phyloP scores from a whole-genome alignment of 92 coral and sea anemone species.

The Pocillopora grandis region DNA sequence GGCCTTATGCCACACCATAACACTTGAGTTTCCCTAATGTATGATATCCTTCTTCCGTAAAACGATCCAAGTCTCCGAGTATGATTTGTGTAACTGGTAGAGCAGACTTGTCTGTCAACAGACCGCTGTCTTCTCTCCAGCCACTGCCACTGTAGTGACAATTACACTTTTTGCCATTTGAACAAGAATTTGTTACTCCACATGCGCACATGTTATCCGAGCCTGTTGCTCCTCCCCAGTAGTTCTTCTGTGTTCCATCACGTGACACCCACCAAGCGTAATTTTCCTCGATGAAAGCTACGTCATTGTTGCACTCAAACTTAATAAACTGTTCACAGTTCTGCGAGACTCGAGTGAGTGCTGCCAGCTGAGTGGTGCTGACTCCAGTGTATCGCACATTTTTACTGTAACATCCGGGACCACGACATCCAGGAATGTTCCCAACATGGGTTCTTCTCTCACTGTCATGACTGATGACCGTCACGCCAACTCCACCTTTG shows the following conservation, averaged over 20 bases:
- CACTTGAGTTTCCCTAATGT: conserved; percentile 12
- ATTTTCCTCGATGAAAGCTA: neutral
- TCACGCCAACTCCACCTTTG: conserved; percentile 58
- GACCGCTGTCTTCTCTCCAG: conserved; percentile 70
- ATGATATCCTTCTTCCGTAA: conserved; percentile 53
- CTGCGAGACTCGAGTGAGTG: conserved; percentile 51
- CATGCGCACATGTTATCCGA: conserved; percentile 69
- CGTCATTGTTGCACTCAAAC: conserved; percentile 54
- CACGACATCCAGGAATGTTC: neutral
- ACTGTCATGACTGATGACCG: conserved; percentile 50
- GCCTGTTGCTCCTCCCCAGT: conserved; percentile 78
- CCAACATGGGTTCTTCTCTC: conserved; percentile 40
- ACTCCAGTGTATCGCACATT: conserved; percentile 56
- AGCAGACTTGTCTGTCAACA: conserved; percentile 63
- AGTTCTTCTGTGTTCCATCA: conserved; percentile 56
- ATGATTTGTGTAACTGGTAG: conserved; percentile 69
- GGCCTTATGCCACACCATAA: neutral
- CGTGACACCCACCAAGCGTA: conserved; percentile 83
- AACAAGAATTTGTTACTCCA: conserved; percentile 70
- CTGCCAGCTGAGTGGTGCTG: conserved; percentile 50
- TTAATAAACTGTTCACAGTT: conserved; percentile 74
- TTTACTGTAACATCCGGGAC: conserved; percentile 39
- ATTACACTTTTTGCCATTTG: conserved; percentile 46
- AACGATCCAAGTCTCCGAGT: conserved; percentile 56
- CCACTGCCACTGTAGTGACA: conserved; percentile 43